Percentiles rank a stretch among this genome's conserved stretches.
phyloP scores from a whole-genome alignment of 2,113 vertebrate species.

The Pungitius pungitius region DNA sequence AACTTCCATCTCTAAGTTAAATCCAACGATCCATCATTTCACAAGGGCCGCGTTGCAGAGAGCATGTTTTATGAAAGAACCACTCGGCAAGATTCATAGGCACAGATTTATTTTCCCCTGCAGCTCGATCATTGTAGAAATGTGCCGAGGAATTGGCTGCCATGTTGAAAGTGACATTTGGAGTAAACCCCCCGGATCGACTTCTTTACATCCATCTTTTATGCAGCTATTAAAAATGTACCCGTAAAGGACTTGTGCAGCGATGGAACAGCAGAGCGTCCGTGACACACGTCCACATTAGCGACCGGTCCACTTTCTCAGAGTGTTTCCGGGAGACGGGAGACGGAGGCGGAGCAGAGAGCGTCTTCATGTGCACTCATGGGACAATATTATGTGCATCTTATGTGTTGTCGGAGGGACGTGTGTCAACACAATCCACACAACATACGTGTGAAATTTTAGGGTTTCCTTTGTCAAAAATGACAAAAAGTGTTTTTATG shows the following conservation, averaged over 20 bases:
- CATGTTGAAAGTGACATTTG: neutral
- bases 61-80: slow-evolving; percentile 11
- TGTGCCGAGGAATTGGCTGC: neutral
- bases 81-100: neutral
- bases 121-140: neutral
- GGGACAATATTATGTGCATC: too few relatives aligned
- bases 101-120: neutral
- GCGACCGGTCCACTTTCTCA: neutral
- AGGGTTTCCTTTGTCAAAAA: neutral
- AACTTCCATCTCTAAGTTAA: neutral
- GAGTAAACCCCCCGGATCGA: neutral
- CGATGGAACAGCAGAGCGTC: too few relatives aligned
- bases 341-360: too few relatives aligned
- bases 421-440: neutral
- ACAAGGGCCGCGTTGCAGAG: neutral
- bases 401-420: too few relatives aligned
- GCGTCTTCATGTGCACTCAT: too few relatives aligned
- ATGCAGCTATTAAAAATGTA: slow-evolving; percentile 6
- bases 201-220: neutral
- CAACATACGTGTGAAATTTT: neutral
- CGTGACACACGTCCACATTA: slow-evolving; percentile 41
- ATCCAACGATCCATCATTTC: slow-evolving; percentile 17
- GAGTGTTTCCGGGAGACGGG: too few relatives aligned
- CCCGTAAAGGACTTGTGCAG: slow-evolving; percentile 1
- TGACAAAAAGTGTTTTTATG: too few relatives aligned